Evolutionary conservation across 2,797 vertebrate genomes (phyloP).

Genomic region (Chelon labrosus): DNA sequence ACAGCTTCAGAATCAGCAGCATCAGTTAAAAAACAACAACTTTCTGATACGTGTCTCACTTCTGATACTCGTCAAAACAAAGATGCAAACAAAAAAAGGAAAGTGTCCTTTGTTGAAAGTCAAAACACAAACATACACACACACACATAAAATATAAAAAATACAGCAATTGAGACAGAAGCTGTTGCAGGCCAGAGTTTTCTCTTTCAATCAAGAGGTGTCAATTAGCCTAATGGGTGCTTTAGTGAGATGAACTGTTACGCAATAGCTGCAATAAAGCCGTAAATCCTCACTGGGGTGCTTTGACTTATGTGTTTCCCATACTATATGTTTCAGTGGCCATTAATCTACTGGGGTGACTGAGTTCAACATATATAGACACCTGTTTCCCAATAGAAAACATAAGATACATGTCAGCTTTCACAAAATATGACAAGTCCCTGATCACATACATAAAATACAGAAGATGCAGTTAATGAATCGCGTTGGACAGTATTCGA

Average conservation of each 20-base stretch:
- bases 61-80: constrained; percentile 41
- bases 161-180: constrained; percentile 39
- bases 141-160: background rate
- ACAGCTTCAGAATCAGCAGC: constrained; percentile 27
- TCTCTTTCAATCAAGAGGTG: constrained; percentile 49
- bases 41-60: constrained; percentile 37
- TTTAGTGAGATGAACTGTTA: constrained; percentile 49
- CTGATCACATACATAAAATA: constrained; percentile 4
- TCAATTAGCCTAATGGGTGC: constrained; percentile 66
- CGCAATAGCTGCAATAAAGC: constrained; percentile 32
- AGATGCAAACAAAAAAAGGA: background rate
- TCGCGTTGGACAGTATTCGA: background rate
- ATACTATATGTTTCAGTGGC: constrained; percentile 1
- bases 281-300: constrained; percentile 34
- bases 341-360: constrained; percentile 38
- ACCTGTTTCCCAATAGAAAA: constrained; percentile 2
- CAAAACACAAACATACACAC: background rate
- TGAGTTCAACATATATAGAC: constrained; percentile 8
- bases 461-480: background rate
- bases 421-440: background rate
- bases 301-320: constrained; percentile 31
- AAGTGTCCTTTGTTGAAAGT: constrained; percentile 48
- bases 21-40: constrained; percentile 35
- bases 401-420: background rate
- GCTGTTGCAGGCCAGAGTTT: constrained; percentile 45